Percentiles rank a stretch among this genome's conserved stretches.
Conservation (phyloP, 2,113 vertebrate species). For the Chrysochloris asiatica region DNA sequence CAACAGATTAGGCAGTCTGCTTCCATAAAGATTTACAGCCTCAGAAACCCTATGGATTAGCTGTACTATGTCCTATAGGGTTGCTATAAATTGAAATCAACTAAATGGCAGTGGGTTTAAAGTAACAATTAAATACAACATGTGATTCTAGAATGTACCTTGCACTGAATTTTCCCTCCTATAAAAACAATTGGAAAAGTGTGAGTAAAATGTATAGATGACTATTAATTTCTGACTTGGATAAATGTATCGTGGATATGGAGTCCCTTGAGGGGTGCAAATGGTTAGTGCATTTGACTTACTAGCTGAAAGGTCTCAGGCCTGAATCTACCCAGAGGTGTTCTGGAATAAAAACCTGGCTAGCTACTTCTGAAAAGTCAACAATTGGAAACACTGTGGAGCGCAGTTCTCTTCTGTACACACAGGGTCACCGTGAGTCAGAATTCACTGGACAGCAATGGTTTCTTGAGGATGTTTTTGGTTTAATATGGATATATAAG, state of each 20-base stretch:
- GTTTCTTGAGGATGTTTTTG: not conserved
- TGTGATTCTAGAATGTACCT: not conserved
- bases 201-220: not conserved
- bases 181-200: not conserved
- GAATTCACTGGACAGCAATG: not conserved
- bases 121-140: not conserved
- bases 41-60: too few relatives aligned
- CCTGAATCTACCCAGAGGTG: not conserved
- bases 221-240: not conserved
- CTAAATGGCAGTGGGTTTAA: not conserved
- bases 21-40: too few relatives aligned
- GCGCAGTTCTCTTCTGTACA: not conserved
- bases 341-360: not conserved
- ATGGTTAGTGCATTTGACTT: not conserved
- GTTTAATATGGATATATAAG: not conserved
- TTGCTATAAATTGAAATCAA: too few relatives aligned
- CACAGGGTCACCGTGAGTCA: not conserved
- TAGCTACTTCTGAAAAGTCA: not conserved
- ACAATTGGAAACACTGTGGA: not conserved
- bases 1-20: too few relatives aligned
- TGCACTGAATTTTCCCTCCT: not conserved
- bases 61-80: too few relatives aligned
- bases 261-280: not conserved
- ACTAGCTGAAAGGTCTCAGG: not conserved
- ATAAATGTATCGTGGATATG: not conserved